Conservation (phyloP, 1,140 invertebrate species). For the Monomorium pharaonis region DNA sequence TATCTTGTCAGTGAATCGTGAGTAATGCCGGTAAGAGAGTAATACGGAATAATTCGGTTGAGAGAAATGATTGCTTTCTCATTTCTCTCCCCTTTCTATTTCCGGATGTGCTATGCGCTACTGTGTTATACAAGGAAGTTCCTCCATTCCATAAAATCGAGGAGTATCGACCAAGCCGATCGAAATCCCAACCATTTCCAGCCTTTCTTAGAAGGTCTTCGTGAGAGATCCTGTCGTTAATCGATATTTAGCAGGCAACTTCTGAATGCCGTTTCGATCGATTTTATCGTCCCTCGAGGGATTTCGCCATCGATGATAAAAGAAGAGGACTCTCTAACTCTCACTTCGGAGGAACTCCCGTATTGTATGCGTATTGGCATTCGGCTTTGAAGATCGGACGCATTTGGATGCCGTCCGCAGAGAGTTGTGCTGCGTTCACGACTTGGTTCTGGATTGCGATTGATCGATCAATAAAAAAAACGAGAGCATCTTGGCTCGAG, state of each 20-base stretch:
- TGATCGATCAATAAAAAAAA: constrained; percentile 59
- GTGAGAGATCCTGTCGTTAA: not conserved
- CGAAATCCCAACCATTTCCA: not conserved
- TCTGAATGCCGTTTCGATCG: not conserved
- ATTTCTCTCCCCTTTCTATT: constrained; percentile 40
- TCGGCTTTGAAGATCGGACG: not conserved
- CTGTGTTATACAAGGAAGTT: not conserved
- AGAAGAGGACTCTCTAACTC: not conserved
- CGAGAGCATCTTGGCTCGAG: constrained; percentile 41
- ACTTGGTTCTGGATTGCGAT: constrained; percentile 36
- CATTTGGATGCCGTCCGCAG: constrained; percentile 6
- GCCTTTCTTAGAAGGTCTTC: not conserved
- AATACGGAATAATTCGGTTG: constrained; percentile 2
- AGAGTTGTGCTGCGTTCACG: constrained; percentile 15
- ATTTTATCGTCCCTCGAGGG: not conserved
- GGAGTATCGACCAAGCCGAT: not conserved
- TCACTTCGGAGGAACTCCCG: constrained; percentile 25
- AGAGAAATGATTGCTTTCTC: constrained; percentile 17
- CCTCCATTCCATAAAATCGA: not conserved
- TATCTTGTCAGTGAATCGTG: constrained; percentile 22
- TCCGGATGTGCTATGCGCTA: constrained; percentile 14
- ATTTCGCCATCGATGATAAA: not conserved
- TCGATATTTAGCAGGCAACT: not conserved
- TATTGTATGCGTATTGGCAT: not conserved
- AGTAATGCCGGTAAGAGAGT: constrained; percentile 29